These are phyloP conservation scores for Chaetophractus vellerosus DNA, from an alignment of 2,797 vertebrate species.

Conservation along the genomic window DNA sequence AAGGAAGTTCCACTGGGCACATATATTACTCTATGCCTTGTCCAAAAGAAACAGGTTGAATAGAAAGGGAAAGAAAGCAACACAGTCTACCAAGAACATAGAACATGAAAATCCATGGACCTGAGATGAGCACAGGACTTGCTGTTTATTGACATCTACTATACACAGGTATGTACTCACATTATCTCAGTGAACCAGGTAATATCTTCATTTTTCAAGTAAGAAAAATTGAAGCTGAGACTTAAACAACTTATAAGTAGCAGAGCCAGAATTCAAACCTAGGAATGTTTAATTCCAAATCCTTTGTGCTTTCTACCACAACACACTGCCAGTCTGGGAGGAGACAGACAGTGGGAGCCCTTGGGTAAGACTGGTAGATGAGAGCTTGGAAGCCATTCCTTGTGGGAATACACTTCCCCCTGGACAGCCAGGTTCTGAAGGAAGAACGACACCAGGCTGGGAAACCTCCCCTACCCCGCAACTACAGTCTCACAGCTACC, in stretches of 20 bases:
- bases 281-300: background rate
- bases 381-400: background rate
- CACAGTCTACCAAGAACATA: background rate
- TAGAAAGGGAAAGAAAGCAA: background rate
- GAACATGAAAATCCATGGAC: background rate
- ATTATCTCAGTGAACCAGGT: background rate
- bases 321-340: background rate
- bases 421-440: background rate
- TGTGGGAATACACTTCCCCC: fast-evolving
- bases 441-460: fast-evolving
- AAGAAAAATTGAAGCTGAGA: background rate
- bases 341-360: background rate
- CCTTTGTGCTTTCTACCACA: background rate
- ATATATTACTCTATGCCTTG: background rate
- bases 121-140: background rate
- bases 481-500: background rate
- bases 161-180: fast-evolving
- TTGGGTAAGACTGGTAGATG: background rate
- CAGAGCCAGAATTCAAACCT: background rate
- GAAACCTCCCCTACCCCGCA: too few species aligned
- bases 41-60: background rate
- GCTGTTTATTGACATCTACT: background rate
- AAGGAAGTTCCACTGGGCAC: background rate
- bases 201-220: background rate
- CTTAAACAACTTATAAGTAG: background rate